Evolutionary conservation across 2,797 vertebrate species (phyloP).

Genomic region (Anniella stebbinsi): DNA sequence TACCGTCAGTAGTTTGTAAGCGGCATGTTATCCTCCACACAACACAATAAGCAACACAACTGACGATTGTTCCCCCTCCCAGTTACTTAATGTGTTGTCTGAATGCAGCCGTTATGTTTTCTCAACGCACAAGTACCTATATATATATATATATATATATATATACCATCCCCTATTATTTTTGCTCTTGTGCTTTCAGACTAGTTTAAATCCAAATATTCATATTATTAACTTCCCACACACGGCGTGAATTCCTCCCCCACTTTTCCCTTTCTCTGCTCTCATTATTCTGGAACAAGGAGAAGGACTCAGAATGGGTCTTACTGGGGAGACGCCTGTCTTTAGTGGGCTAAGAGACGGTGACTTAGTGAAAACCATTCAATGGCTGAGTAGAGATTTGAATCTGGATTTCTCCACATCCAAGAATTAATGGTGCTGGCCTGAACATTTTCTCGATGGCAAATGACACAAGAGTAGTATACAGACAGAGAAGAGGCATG

Average conservation of each 20-base stretch:
- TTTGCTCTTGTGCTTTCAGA: background rate
- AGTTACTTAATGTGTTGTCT: too few species aligned
- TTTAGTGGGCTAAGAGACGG: background rate
- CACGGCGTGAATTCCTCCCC: background rate
- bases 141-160: background rate
- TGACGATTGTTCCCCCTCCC: too few species aligned
- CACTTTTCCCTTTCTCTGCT: too few species aligned
- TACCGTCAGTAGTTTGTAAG: too few species aligned
- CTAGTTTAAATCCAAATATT: background rate
- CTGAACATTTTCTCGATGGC: background rate
- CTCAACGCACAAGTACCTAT: background rate
- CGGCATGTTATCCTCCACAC: too few species aligned
- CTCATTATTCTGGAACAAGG: background rate
- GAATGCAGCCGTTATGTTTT: too few species aligned
- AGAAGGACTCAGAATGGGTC: background rate
- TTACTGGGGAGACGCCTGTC: background rate
- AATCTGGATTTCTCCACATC: background rate
- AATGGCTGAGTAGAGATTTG: background rate
- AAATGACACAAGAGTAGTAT: background rate
- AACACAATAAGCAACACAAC: too few species aligned
- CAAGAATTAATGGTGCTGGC: too few species aligned
- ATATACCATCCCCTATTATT: background rate
- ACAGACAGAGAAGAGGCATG: background rate
- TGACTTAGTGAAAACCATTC: background rate
- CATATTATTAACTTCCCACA: background rate